phyloP scores from a whole-genome alignment of 2,113 vertebrate species.

The Dunckerocampus dactyliophorus region DNA sequence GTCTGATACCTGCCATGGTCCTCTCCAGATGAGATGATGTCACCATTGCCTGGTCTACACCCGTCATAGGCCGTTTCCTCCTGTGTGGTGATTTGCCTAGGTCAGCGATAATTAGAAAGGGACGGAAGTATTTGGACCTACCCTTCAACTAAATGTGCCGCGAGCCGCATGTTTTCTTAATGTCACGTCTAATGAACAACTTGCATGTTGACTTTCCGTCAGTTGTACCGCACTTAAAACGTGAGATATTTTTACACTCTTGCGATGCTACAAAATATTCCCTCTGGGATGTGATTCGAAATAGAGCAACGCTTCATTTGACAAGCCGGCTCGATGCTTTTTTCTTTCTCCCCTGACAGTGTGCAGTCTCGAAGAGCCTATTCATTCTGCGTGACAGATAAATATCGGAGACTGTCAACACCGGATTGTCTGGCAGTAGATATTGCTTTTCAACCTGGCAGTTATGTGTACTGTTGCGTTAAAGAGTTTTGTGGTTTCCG shows the following conservation, averaged over 20 bases:
- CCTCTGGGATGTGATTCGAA: constrained; percentile 36
- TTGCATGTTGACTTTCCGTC: constrained; percentile 7
- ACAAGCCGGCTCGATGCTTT: constrained; percentile 20
- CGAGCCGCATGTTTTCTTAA: background rate
- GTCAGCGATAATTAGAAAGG: constrained; percentile 43
- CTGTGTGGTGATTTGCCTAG: constrained; percentile 24
- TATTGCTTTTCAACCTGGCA: no score
- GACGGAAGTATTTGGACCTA: constrained; percentile 2
- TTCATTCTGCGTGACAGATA: constrained; percentile 28
- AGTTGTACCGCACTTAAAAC: constrained; percentile 5
- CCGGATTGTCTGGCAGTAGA: constrained; percentile 7
- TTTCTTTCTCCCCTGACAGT: constrained; percentile 6
- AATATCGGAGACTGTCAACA: constrained; percentile 31
- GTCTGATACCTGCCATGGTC: constrained; percentile 10
- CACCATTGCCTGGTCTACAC: constrained; percentile 4
- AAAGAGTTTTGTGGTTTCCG: no score
- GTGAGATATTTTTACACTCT: background rate
- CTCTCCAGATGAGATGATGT: constrained; percentile 28
- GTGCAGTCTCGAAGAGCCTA: constrained; percentile 33
- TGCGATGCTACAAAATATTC: constrained; percentile 19
- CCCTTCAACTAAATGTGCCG: background rate
- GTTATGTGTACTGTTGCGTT: no score
- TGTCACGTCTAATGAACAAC: constrained; percentile 1
- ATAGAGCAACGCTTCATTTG: constrained; percentile 46
- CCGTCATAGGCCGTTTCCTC: constrained; percentile 16